Evolutionary conservation across 1,140 invertebrate genomes (phyloP).

Genomic region (Drosophila bocqueti): DNA sequence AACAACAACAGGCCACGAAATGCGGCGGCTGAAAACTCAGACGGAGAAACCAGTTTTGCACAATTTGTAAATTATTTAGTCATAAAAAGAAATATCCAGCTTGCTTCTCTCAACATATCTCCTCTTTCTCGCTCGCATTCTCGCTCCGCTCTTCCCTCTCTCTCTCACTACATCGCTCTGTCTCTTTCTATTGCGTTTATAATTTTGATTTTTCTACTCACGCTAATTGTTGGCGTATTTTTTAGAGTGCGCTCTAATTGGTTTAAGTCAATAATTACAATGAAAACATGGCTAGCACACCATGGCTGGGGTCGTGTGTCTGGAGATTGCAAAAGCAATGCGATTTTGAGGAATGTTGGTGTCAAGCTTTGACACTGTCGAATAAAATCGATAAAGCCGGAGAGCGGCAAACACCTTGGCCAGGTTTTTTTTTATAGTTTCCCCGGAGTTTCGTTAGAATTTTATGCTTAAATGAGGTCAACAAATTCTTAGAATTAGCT

Average conservation of each 20-base stretch:
- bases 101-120: conserved; percentile 24
- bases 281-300: conserved; percentile 44
- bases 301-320: conserved; percentile 3
- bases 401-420: conserved; percentile 37
- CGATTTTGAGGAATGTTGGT: conserved; percentile 19
- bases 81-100: conserved; percentile 55
- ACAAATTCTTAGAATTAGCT: background rate
- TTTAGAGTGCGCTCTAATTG: conserved; percentile 69
- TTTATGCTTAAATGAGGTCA: conserved; percentile 2
- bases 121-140: background rate
- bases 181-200: conserved; percentile 5
- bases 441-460: conserved; percentile 26
- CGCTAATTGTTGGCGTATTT: conserved; percentile 49
- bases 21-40: conserved; percentile 9
- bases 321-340: conserved; percentile 8
- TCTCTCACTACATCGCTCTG: background rate
- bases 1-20: conserved; percentile 16
- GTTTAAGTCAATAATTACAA: conserved; percentile 53
- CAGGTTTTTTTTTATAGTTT: conserved; percentile 13
- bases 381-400: conserved; percentile 44
- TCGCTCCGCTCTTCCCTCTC: conserved; percentile 1
- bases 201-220: conserved; percentile 37
- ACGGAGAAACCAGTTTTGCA: conserved; percentile 62
- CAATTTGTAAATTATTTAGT: conserved; percentile 78
- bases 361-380: conserved; percentile 30